Evolutionary conservation across 1,140 invertebrate genomes (phyloP).

Genomic region (Aphaenogaster floridana): DNA sequence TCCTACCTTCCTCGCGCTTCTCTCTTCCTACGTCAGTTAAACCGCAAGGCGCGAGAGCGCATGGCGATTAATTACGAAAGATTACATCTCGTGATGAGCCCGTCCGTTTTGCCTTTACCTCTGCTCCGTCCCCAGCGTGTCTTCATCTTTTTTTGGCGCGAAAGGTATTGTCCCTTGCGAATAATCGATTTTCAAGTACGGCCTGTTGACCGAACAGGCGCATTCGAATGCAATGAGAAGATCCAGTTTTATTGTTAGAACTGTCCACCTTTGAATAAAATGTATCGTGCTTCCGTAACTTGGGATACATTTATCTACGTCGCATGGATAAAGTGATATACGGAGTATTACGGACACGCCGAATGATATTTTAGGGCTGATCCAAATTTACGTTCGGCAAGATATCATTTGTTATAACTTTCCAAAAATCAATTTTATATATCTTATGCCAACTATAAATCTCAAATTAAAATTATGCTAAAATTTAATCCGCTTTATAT

Average conservation of each 20-base stretch:
- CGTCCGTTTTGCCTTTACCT: slow-evolving; percentile 26
- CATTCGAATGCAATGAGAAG: slow-evolving; percentile 23
- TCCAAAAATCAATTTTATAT: not conserved
- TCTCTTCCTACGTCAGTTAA: slow-evolving; percentile 63
- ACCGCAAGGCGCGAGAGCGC: slow-evolving; percentile 58
- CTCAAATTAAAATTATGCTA: not conserved
- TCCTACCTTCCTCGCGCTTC: slow-evolving; percentile 33
- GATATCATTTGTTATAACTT: not conserved
- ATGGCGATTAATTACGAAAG: slow-evolving; percentile 74
- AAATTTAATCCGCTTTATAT: slow-evolving; percentile 8
- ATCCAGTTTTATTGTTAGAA: slow-evolving; percentile 9
- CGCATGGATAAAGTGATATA: slow-evolving; percentile 28
- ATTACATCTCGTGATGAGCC: slow-evolving; percentile 64
- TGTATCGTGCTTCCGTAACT: not conserved
- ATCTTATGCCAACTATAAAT: not conserved
- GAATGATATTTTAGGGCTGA: slow-evolving; percentile 9
- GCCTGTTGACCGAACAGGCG: not conserved
- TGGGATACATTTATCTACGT: slow-evolving; percentile 15
- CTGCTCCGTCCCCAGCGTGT: not conserved
- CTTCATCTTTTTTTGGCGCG: not conserved
- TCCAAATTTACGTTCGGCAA: not conserved
- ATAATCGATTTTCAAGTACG: slow-evolving; percentile 62
- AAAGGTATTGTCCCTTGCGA: not conserved
- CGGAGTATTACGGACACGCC: not conserved
- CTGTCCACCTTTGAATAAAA: slow-evolving; percentile 27